Base-by-base conservation (phyloP, 2,888 invertebrate genomes). In the Heliconius cydno region DNA sequence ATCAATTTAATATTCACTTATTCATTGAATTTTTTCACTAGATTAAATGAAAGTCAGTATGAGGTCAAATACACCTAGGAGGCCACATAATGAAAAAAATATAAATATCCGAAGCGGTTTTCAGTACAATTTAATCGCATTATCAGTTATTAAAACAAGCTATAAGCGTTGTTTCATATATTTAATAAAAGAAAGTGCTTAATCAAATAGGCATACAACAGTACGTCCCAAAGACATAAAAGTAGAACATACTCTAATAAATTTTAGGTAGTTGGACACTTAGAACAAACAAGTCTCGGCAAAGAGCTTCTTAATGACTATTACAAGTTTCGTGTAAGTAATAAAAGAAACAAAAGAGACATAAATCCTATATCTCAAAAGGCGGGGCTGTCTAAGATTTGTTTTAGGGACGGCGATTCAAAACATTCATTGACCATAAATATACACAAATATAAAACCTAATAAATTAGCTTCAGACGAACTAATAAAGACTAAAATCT, bases 331-430 rank as follows among this genome's bases (percentile, higher is more conserved):
- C 79, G 79, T 78, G 73, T 80, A 77, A 80, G 84, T 85, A 87
- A 86, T 86, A 87, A 85, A 87, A 86, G 84, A 85, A 86, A 86
- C 84, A 84, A 86, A 86, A 86, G 82, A 83, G 82, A 85, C 84
- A 88, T 88, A 89, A 87, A 87, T 88, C 85, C 81, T 74, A 72
- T 57, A 78, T 80, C 84, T 81, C 82, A 63, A 81, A 82, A 79
- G 83, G 79, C 73, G 73, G 71, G 12, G 25, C 72, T 80, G 72
- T 77, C 28, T 30, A 25, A 65, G 66, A 70, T 79, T 68, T 79
- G 71, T 77, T 79, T 72, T 75, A 66, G 73, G 57, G 22, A 68
- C 57, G 15, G n/a, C n/a, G 25, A 34, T 73, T 73, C n/a, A 38
- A 60, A 60, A 25, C 15, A 57, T 60, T 15, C 60, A 34, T 38